Percentiles rank a stretch among this genome's conserved stretches.
phyloP scores from a whole-genome alignment of 2,797 vertebrate species.

The Thunnus albacares region DNA sequence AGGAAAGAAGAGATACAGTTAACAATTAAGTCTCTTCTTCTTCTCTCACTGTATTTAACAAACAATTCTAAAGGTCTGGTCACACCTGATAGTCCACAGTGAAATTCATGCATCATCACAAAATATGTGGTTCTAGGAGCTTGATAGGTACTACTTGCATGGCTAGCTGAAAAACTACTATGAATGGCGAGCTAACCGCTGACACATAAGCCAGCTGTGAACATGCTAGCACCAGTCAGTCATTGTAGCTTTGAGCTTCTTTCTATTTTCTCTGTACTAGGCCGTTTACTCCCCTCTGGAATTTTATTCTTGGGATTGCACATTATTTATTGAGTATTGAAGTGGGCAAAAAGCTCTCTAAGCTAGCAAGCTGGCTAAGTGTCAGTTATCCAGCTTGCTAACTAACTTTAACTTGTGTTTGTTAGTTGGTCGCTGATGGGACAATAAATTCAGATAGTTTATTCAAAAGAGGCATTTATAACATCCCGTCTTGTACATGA shows the following conservation, averaged over 20 bases:
- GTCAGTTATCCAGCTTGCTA: not conserved
- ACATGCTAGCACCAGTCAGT: not conserved
- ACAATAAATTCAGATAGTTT: not conserved
- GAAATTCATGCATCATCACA: not conserved
- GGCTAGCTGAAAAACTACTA: not conserved
- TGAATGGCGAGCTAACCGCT: not conserved
- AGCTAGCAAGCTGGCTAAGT: not conserved
- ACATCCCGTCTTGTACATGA: too few species aligned
- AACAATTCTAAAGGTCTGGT: not conserved
- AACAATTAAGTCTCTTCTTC: constrained; percentile 1
- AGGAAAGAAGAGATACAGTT: not conserved
- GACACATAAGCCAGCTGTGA: not conserved
- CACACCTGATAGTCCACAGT: not conserved
- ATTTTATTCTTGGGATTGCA: not conserved
- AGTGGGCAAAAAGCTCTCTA: not conserved
- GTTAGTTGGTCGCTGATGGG: too few species aligned
- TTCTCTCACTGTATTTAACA: constrained; percentile 1
- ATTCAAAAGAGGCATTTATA: not conserved
- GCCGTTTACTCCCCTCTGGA: not conserved
- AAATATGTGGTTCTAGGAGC: not conserved
- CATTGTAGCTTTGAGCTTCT: not conserved
- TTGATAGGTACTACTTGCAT: too few species aligned
- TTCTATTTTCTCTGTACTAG: not conserved
- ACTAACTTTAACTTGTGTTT: too few species aligned
- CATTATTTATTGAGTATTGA: not conserved